These are phyloP conservation scores for Vicugna pacos DNA, from an alignment of 2,113 vertebrate genomes.

Conservation along the genomic window DNA sequence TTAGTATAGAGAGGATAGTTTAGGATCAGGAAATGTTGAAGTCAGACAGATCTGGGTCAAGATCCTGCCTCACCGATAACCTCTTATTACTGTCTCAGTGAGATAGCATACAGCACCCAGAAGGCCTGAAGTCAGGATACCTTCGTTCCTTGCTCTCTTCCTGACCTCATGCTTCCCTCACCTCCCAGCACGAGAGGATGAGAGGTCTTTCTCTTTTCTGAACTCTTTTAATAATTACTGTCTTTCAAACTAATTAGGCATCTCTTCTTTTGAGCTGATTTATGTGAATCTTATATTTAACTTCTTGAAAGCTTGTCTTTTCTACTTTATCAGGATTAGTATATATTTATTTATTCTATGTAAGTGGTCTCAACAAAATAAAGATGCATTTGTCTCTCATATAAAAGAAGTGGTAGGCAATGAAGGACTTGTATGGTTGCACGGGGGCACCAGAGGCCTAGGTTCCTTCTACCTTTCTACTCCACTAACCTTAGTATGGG, in stretches of 20 bases:
- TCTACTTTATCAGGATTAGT: neutral
- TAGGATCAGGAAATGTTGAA: neutral
- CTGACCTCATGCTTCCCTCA: neutral
- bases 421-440: neutral
- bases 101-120: neutral
- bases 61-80: neutral
- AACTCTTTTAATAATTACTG: neutral
- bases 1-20: rapidly evolving
- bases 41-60: neutral
- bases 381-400: neutral
- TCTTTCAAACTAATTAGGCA: neutral
- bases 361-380: neutral
- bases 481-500: neutral
- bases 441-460: neutral
- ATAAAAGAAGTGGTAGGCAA: neutral
- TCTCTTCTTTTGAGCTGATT: constrained; percentile 2
- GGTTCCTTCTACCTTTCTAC: neutral
- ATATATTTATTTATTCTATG: neutral
- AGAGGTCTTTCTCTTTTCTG: neutral
- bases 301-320: neutral
- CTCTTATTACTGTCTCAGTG: neutral
- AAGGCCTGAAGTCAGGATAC: neutral
- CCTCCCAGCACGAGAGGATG: neutral
- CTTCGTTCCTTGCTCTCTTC: neutral
- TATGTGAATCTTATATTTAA: neutral